Percentiles rank a stretch among this genome's conserved stretches.
These are phyloP conservation scores for Phyto melanocephala DNA, from an alignment of 2,888 invertebrate genomes.

Conservation along the genomic window DNA sequence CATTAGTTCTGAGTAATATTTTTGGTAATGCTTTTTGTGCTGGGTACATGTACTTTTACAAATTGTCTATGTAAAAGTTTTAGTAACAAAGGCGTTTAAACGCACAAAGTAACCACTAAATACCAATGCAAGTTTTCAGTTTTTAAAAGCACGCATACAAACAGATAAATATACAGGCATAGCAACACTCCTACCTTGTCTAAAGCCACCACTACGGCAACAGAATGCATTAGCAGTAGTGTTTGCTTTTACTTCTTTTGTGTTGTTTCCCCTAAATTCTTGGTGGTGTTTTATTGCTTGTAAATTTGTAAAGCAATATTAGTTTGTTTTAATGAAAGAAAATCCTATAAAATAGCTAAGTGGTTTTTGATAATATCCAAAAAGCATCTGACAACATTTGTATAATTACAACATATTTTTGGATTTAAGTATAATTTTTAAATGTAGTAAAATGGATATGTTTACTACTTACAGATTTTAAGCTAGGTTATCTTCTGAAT, in stretches of 20 bases:
- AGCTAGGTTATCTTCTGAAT: too few relatives aligned
- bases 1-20: too few relatives aligned
- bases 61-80: background rate
- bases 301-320: background rate
- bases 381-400: constrained; percentile 45
- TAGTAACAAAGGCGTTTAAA: constrained; percentile 36
- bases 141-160: background rate
- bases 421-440: too few relatives aligned
- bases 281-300: background rate
- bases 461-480: too few relatives aligned
- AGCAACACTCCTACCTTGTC: background rate
- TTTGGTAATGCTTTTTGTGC: too few relatives aligned
- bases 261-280: background rate
- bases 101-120: constrained; percentile 57
- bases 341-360: constrained; percentile 41
- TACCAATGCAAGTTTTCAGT: constrained; percentile 20
- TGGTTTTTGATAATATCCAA: constrained; percentile 51
- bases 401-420: constrained; percentile 48
- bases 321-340: background rate
- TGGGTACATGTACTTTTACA: background rate
- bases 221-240: background rate
- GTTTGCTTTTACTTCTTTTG: background rate
- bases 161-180: too few relatives aligned
- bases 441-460: too few relatives aligned
- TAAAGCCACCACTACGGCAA: background rate